Conservation (phyloP, 2,888 invertebrate genomes). For the Callimorpha dominula region DNA sequence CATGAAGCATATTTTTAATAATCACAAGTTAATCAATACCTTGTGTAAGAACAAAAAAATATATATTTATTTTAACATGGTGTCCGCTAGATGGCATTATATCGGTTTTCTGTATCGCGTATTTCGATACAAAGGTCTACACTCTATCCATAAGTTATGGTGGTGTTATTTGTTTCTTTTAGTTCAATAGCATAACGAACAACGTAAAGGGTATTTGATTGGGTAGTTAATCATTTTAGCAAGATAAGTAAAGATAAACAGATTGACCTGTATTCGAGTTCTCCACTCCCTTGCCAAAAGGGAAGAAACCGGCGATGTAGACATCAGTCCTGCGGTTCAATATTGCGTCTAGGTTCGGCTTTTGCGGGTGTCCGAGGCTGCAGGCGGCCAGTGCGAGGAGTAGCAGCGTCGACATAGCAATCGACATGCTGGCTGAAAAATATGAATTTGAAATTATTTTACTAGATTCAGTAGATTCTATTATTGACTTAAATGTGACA, state of each 20-base stretch:
- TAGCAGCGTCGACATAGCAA: constrained; percentile 54
- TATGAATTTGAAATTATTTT: neutral
- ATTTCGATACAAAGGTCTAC: neutral
- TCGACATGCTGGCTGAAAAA: constrained; percentile 43
- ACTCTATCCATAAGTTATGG: too few relatives aligned
- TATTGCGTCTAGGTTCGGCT: constrained; percentile 89
- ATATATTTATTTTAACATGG: too few relatives aligned
- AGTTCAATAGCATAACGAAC: neutral
- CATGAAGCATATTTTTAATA: too few relatives aligned
- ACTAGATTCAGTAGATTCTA: neutral
- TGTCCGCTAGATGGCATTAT: too few relatives aligned
- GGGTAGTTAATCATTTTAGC: neutral
- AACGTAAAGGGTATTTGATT: neutral
- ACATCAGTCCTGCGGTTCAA: constrained; percentile 92
- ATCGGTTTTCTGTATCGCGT: neutral
- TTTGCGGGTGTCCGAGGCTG: constrained; percentile 80
- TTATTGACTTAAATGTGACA: neutral
- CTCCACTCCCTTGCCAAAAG: constrained; percentile 94
- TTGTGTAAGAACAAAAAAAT: too few relatives aligned
- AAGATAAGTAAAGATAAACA: neutral
- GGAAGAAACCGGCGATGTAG: constrained; percentile 97
- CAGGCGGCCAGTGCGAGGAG: constrained; percentile 53
- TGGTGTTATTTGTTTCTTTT: too few relatives aligned
- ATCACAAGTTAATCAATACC: too few relatives aligned
- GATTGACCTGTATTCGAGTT: constrained; percentile 91